These are phyloP conservation scores for Ctenopoma multispine DNA, from an alignment of 2,797 vertebrate genomes.

Conservation along the genomic window DNA sequence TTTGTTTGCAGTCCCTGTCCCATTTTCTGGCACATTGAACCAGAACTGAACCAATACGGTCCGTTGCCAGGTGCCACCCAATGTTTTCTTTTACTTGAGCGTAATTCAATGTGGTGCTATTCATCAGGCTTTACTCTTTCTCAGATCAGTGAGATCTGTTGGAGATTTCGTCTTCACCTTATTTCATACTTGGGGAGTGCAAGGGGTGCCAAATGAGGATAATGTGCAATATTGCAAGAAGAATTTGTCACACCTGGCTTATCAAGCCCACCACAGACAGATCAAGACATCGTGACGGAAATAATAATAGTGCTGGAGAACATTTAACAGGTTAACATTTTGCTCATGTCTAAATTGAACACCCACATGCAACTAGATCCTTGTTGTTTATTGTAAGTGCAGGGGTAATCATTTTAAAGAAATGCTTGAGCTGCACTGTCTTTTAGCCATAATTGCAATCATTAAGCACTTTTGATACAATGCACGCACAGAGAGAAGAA, in stretches of 20 bases:
- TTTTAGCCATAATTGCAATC: slow-evolving; percentile 65
- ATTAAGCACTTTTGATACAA: slow-evolving; percentile 71
- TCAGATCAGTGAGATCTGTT: slow-evolving; percentile 56
- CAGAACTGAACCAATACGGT: slow-evolving; percentile 79
- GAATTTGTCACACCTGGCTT: slow-evolving; percentile 65
- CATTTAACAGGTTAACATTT: slow-evolving; percentile 44
- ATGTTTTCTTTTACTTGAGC: slow-evolving; percentile 69
- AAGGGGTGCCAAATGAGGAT: slow-evolving; percentile 47
- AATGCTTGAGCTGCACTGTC: slow-evolving; percentile 45
- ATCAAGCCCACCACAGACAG: slow-evolving; percentile 41
- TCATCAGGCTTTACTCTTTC: slow-evolving; percentile 61
- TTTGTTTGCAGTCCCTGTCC: slow-evolving; percentile 77
- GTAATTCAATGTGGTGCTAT: slow-evolving; percentile 57
- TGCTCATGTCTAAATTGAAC: slow-evolving; percentile 34
- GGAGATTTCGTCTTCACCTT: slow-evolving; percentile 46
- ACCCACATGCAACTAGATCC: slow-evolving; percentile 25
- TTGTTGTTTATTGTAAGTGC: slow-evolving; percentile 40
- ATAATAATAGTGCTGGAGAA: slow-evolving; percentile 56
- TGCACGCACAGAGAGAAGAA: slow-evolving; percentile 40
- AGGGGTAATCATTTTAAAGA: slow-evolving; percentile 59
- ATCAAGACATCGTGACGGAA: slow-evolving; percentile 50
- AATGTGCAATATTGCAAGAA: slow-evolving; percentile 61
- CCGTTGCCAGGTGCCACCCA: slow-evolving; percentile 63
- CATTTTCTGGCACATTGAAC: slow-evolving; percentile 82
- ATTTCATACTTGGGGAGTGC: slow-evolving; percentile 53